Base-by-base conservation (phyloP, 2,113 vertebrate genomes). In the Mirza zaza region DNA sequence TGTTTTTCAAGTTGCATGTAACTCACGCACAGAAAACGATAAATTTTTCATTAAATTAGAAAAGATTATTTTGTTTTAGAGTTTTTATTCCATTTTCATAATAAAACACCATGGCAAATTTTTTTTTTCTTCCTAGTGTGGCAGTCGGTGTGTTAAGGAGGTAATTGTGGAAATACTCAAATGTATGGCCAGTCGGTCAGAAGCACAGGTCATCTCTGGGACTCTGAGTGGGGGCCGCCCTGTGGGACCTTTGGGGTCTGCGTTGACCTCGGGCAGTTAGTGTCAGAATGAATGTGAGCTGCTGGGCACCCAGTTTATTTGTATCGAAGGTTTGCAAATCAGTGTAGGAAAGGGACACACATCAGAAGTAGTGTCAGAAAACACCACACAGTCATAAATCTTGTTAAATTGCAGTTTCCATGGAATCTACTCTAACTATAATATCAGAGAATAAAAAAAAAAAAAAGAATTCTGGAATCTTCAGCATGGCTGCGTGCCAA, bases 141-240 rank as follows among this genome's bases (percentile, higher is more conserved):
- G 55, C 55, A 3, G 55, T 57, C 55, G 8, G 0, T 2, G 55
- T 57, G 55, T 57, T 57, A 57, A 21, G 5, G 48, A 5, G 32
- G 11, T 1, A 0, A 0, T 2, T 10, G 11, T 36, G 23, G 67
- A 42, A 27, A 50, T 11, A 21, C 36, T 23, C 23, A 7, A 2
- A 27, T 4, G 34, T 48, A 14, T 50, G 27, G 29, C 4, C 45
- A 17, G 4, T 23, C 0, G 2, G 50, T 55, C 15, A 17, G 15
- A 77, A 50, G 25, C 8, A 17, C 6, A 36, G 71, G 42, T 50
- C 1, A 0, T 34, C 29, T 20, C 63, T 45, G 50, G 50, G 61
- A 12, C 5, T n/a, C 45, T 29, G 36, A n/a, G 32, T 9, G 18
- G 36, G 32, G 32, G 14, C 2, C 20, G 4, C 7, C 21, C 34